Evolutionary conservation across 1,140 invertebrate species (phyloP), one percentile per base, ranked within the genome.

Genomic region (Harlomillsia oculata): DNA sequence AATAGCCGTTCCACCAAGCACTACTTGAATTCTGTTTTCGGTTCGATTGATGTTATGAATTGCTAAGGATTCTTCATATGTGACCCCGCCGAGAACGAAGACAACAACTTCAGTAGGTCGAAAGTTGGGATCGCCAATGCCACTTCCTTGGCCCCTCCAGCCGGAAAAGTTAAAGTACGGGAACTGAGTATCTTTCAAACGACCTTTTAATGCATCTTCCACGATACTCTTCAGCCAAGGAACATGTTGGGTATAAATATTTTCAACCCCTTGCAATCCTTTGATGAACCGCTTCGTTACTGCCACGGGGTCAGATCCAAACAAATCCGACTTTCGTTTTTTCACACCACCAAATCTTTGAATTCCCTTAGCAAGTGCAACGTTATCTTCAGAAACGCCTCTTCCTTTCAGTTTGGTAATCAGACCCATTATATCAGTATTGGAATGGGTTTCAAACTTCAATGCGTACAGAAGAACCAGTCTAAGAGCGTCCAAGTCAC

Each of bases 181-280:
- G 74, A 85, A 97, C 1, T 78, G 70, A 37, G 82, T 81, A 62
- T 89, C 87, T 59, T 82, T 83, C 16, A 97, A 75, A 69, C 84
- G 84, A 4, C 89, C 89, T 70, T 87, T 92, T 5, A 91, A 80
- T 5, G 95, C 73, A 70, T 95, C 90, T 69, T 95, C 91, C 0
- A 97, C 65, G 0, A 84, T 84, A 69, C 90, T 84, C 66, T 84
- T 82, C 1, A 98, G 67, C 11, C 93, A 70, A 0, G 93, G 92
- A 14, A 81, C 84, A 71, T 97, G 93, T 69, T 97, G 93, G 0
- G 93, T 96, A 69, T 94, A 97, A 60, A 97, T 90, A 74, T 97
- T 98, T 70, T 97, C 94, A 3, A 97, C 90, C 3, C 92, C 93
- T 74, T 87, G 87, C 14, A 92, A 73, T 30, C 84, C 85, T 78